These are phyloP conservation scores for Sarotherodon lohbergeri DNA, from an alignment of 2,113 vertebrate species.

Conservation along the genomic window DNA sequence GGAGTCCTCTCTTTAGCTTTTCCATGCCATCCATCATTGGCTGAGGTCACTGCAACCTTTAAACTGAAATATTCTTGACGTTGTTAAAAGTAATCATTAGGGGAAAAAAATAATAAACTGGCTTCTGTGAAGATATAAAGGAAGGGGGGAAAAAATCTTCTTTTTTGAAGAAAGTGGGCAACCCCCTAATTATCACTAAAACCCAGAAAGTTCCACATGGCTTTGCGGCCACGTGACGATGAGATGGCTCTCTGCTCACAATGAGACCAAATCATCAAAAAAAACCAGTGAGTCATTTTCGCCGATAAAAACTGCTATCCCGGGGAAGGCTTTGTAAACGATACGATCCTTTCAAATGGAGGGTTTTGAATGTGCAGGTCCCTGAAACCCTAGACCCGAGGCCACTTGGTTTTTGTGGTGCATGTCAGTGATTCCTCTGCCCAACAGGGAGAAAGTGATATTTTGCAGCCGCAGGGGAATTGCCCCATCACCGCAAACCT, in stretches of 20 bases:
- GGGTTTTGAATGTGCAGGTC: conserved; percentile 53
- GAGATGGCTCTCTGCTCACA: conserved; percentile 19
- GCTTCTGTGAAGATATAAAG: conserved; percentile 14
- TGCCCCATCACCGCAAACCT: conserved; percentile 60
- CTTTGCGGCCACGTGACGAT: conserved; percentile 33
- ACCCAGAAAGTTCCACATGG: conserved; percentile 50
- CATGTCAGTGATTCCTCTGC: conserved; percentile 61
- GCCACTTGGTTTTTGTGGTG: conserved; percentile 65
- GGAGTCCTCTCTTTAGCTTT: not conserved
- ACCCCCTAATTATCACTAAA: conserved; percentile 65
- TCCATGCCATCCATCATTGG: conserved; percentile 37
- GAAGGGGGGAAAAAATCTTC: conserved; percentile 14
- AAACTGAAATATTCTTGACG: conserved; percentile 33
- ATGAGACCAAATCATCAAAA: conserved; percentile 42
- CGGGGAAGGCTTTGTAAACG: conserved; percentile 69
- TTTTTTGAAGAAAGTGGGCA: conserved; percentile 41
- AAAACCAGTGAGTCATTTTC: conserved; percentile 61
- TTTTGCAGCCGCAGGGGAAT: conserved; percentile 68
- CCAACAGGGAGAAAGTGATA: conserved; percentile 66
- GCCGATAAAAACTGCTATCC: conserved; percentile 61
- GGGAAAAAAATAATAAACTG: not conserved
- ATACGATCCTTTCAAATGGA: conserved; percentile 45
- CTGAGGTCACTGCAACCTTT: conserved; percentile 30
- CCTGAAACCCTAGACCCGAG: conserved; percentile 59
- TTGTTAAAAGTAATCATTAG: conserved; percentile 6